Base-by-base conservation (phyloP, 2,113 vertebrate species). In the Catagonus wagneri region DNA sequence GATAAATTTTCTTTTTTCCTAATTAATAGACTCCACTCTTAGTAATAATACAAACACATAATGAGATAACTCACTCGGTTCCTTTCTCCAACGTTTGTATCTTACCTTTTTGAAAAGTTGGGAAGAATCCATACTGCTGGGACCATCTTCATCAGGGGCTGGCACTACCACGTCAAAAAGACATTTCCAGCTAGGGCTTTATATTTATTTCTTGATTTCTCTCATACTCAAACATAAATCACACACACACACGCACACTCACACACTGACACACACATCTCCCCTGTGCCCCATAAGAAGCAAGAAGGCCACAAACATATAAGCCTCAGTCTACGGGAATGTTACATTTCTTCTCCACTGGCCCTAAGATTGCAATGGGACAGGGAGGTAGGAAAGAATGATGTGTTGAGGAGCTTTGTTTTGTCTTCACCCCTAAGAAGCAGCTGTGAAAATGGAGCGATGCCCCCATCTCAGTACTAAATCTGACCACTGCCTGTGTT, bases 281-380 rank as follows among this genome's bases (percentile, higher is more conserved):
- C 1, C 22, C 29, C 27, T 76, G 1, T 90, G 19, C 3, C 63
- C 34, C 15, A 66, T 27, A 65, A 52, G 14, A 65, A 50, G 5
- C 29, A 12, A 72, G 2, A 16, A 84, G 60, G 19, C 34, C 75
- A 32, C 6, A 44, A 23, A 54, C 39, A 23, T 1, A n/a, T 50
- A 39, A 4, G 4, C 29, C 15, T 58, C 5, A n/a, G 25, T 13
- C 22, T 81, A n/a, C 1, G 44, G 16, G 14, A 23, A 54, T 22
- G 7, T 10, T 52, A 6, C 7, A 0, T 15, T 25, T 83, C 32
- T 52, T 12, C 0, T 50, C 4, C 3, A 29, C 0, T 58, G 13
- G 20, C 11, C 10, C 6, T 61, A 84, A 88, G 4, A 39, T 32
- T 17, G 34, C 20, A 20, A 68, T 0, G 6, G 9, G 6, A 6